Base-by-base conservation (phyloP, 1,140 invertebrate species). In the Marisa cornuarietis region DNA sequence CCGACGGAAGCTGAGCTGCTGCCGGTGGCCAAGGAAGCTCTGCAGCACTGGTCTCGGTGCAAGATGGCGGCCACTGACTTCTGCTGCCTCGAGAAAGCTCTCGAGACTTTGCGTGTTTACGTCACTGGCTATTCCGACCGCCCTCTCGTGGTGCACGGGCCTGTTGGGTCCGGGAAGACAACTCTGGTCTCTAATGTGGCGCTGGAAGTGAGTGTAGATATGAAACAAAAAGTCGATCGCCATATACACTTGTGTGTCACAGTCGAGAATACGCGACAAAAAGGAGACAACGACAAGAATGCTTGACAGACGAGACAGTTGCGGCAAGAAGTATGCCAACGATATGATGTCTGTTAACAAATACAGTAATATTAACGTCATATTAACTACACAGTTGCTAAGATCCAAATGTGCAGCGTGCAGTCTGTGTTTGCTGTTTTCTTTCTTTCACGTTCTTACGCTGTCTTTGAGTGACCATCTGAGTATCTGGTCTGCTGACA, bases 51-150 rank as follows among this genome's bases (percentile, higher is more conserved):
- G 85, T 31, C 81, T 0, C 52, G 78, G 31, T 87, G 87, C 73
- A 84, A 84, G 65, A 58, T 79, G 22, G 74, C 82, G 22, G 80
- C 82, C 4, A 22, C 52, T 11, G 69, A 80, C 63, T 99, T 98
- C 91, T 96, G 96, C 88, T 97, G 97, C 0, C 93, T 97, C 73
- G 95, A 97, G 90, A 94, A 96, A 71, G 95, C 94, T 85, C 91
- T 98, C 49, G 93, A 94, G 75, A 94, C 92, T 81, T 96, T 98
- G 63, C 93, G 95, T 86, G 91, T 94, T 24, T 97, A 99, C 90
- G 96, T 99, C 93, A 92, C 94, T 81, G 95, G 94, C 18, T 91
- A 93, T 79, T 85, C 94, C 61, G 94, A 95, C 85, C 96, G 96
- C 89, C 88, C 87, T 0, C 80, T 90, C 13, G 83, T 89, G 16